Percentiles rank a stretch among this genome's conserved stretches.
These are phyloP conservation scores for Icerya purchasi DNA, from an alignment of 2,888 invertebrate genomes.

Conservation along the genomic window DNA sequence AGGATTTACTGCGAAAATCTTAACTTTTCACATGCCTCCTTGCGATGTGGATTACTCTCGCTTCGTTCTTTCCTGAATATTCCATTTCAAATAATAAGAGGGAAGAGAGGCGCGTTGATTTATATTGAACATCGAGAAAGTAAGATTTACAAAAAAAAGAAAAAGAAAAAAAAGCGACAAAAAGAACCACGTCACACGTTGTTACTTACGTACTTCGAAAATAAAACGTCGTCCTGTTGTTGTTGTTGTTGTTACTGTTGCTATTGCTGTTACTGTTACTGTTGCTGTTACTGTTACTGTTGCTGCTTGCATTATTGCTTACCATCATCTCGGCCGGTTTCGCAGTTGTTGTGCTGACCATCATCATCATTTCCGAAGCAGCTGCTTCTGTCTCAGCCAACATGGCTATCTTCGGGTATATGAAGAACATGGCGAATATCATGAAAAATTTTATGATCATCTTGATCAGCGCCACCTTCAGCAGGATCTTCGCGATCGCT, in stretches of 20 bases:
- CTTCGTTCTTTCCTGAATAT: no score
- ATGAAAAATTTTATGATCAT: constrained; percentile 9
- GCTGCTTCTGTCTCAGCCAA: background rate
- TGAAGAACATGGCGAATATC: constrained; percentile 11
- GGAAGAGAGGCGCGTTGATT: no score
- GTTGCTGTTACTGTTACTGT: background rate
- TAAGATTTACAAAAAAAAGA: no score
- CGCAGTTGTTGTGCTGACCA: background rate
- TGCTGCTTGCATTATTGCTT: background rate
- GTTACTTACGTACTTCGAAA: background rate
- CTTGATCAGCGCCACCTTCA: constrained; percentile 7
- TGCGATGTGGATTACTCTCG: no score
- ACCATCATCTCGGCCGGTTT: background rate
- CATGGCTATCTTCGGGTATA: constrained; percentile 2
- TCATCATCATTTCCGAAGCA: background rate
- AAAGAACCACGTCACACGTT: no score
- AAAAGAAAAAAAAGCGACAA: no score
- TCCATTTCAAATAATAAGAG: no score
- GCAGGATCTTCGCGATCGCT: constrained; percentile 5
- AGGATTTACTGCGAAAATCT: no score
- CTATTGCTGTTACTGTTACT: background rate
- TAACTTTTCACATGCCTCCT: no score
- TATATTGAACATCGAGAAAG: no score
- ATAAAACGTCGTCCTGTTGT: background rate
- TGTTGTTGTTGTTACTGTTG: background rate